Evolutionary conservation across 2,113 vertebrate genomes (phyloP).

Genomic region (Taxidea taxus): DNA sequence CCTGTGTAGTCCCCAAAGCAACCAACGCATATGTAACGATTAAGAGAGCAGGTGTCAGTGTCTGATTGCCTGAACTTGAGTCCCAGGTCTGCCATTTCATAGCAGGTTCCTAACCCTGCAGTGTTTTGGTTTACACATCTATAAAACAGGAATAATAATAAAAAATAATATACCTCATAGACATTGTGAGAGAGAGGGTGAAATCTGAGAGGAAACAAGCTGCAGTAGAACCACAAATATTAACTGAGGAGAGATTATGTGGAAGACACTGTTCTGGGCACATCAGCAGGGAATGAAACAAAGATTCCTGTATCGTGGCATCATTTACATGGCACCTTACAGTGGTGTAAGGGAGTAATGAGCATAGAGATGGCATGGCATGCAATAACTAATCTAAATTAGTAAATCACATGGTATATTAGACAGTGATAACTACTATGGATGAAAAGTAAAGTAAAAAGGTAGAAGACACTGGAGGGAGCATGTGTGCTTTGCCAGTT

Average conservation of each 20-base stretch:
- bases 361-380: not conserved
- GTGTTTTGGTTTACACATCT: not conserved
- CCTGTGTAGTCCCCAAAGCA: not conserved
- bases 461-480: no score
- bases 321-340: no score
- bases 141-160: not conserved
- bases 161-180: not conserved
- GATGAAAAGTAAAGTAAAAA: not conserved
- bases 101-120: not conserved
- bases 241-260: not conserved
- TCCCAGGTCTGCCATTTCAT: not conserved
- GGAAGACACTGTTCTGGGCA: not conserved
- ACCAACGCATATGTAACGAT: no score
- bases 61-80: not conserved
- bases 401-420: not conserved
- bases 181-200: not conserved
- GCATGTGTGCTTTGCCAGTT: not conserved
- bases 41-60: not conserved
- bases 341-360: not conserved
- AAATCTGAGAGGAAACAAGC: not conserved
- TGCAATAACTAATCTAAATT: not conserved
- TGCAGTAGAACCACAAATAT: not conserved
- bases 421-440: not conserved
- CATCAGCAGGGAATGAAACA: not conserved
- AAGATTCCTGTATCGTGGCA: not conserved